Evolutionary conservation across 2,797 vertebrate genomes (phyloP), one percentile per base, ranked within the genome.

Genomic region (Alectoris magna): DNA sequence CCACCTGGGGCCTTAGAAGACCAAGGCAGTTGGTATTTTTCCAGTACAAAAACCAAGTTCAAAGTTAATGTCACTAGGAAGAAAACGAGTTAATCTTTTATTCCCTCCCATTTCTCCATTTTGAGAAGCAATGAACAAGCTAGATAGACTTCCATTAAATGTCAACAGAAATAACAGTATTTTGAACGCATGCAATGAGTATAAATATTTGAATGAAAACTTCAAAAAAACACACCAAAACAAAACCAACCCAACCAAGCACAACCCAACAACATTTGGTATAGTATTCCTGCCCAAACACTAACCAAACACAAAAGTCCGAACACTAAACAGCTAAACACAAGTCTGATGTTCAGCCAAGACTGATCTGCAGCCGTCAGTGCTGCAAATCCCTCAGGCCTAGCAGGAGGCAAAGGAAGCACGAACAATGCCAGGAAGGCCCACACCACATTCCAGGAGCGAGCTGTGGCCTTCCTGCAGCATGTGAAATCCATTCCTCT

Each of bases 361-460:
- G 51, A 44, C 5, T 39, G 7, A 39, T 4, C 48, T 70, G 39
- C 36, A 75, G n/a, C 27, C 51, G 14, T 1, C 2, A 84, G 51
- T 14, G 36, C 24, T 23, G 9, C 26, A 80, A 14, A 14, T 48
- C 21, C 41, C 46, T 48, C 6, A 6, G 66, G 73, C 26, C 21
- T 49, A 18, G 19, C 44, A 88, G 27, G 9, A 49, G 17, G 26
- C 60, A 53, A 79, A 39, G 27, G 49, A 93, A 82, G 49, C 0
- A 0, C 9, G 14, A 46, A 85, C 86, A 94, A 66, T 58, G 29
- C 31, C 3, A 8, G 77, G 84, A 89, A 92, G 34, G n/a, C 49
- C 34, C 4, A 1, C 0, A 1, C 21, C 0, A 1, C 6, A 3
- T 49, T 81, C 63, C 87, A 53, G 16, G 43, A 56, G 49, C 69